These are phyloP conservation scores for Centropyge bicolor DNA, from an alignment of 2,797 vertebrate genomes.

Conservation along the genomic window DNA sequence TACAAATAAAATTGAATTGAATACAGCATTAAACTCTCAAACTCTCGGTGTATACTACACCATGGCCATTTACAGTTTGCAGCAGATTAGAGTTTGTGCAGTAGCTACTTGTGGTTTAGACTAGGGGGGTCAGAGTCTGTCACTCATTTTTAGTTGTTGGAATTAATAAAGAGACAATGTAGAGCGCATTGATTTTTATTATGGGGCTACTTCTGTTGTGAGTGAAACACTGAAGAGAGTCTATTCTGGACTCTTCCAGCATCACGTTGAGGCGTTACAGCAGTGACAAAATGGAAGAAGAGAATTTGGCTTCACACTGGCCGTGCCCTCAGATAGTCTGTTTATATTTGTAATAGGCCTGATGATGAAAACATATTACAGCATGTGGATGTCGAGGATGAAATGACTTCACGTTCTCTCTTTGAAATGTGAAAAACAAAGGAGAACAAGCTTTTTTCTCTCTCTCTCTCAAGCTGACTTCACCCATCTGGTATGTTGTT, in stretches of 20 bases:
- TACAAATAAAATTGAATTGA: too few relatives aligned
- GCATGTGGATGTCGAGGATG: constrained; percentile 13
- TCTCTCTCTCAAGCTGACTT: constrained; percentile 36
- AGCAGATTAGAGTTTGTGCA: not conserved
- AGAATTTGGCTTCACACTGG: constrained; percentile 22
- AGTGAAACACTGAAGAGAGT: not conserved
- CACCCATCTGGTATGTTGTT: constrained; percentile 56
- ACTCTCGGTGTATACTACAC: too few relatives aligned
- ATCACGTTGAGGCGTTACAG: constrained; percentile 4
- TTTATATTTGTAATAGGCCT: constrained; percentile 30
- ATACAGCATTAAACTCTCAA: too few relatives aligned
- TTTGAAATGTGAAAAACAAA: constrained; percentile 54
- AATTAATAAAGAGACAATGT: not conserved
- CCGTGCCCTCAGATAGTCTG: constrained; percentile 25
- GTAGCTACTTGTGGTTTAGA: not conserved
- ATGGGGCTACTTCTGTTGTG: not conserved
- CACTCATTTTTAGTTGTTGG: not conserved
- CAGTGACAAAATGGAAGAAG: constrained; percentile 40
- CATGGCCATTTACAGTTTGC: not conserved
- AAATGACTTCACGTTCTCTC: constrained; percentile 49
- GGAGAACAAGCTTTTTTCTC: not conserved
- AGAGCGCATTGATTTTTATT: not conserved
- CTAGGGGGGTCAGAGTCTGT: not conserved
- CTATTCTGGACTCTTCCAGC: constrained; percentile 14
- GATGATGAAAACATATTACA: constrained; percentile 52